Percentiles rank a stretch among this genome's conserved stretches.
Conservation (phyloP, 2,797 vertebrate species). For the Cephalopachus bancanus region DNA sequence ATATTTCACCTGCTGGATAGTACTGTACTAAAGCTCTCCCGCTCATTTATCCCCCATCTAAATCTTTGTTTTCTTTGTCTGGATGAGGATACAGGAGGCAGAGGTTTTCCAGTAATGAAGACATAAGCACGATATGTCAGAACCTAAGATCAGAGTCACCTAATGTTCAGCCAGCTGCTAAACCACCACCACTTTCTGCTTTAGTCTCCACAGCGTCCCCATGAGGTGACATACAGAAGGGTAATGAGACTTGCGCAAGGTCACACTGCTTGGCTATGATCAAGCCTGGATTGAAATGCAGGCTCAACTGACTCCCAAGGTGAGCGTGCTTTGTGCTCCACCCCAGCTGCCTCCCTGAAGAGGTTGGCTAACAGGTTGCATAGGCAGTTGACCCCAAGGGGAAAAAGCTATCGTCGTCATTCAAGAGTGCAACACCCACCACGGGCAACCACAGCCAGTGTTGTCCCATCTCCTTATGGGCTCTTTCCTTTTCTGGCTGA, state of each 20-base stretch:
- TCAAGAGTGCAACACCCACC: neutral
- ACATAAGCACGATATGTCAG: neutral
- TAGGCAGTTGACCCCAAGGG: neutral
- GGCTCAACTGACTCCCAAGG: neutral
- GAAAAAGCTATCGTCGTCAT: neutral
- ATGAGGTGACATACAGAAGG: accelerated
- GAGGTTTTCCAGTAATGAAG: neutral
- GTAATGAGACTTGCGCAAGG: no score
- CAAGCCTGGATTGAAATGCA: neutral
- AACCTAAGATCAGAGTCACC: neutral
- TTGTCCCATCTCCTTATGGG: neutral
- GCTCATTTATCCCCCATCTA: accelerated
- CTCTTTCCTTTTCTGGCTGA: neutral
- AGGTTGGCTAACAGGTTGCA: no score
- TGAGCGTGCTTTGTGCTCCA: neutral
- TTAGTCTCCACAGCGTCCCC: neutral
- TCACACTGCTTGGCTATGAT: neutral
- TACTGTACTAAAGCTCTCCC: accelerated
- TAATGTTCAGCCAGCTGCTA: accelerated
- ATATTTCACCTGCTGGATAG: no score
- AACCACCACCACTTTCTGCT: neutral
- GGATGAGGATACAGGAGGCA: no score
- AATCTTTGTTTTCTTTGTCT: neutral
- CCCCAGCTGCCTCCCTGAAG: no score
- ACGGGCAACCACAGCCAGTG: accelerated